Conservation (phyloP, 2,113 vertebrate species). For the Actenoides lindsayi region DNA sequence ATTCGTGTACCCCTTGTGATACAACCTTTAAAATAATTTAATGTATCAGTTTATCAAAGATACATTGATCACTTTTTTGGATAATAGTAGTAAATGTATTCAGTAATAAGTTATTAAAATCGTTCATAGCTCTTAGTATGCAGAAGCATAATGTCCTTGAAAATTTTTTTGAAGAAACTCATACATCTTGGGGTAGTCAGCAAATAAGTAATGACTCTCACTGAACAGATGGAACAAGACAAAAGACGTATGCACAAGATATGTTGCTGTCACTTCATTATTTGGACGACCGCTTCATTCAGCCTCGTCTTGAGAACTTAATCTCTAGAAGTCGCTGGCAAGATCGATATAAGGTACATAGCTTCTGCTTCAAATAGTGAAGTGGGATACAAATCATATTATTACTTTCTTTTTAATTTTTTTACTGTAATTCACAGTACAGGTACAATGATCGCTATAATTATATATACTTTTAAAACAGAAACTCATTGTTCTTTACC, state of each 20-base stretch:
- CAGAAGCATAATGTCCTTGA: not conserved
- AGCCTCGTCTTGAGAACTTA: conserved; percentile 83
- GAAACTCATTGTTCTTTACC: not conserved
- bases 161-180: not conserved
- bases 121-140: not conserved
- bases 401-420: not conserved
- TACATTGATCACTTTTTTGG: not conserved
- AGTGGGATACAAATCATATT: not conserved
- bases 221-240: conserved; percentile 77
- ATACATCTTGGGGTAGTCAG: not conserved
- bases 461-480: not conserved
- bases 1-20: not conserved
- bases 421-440: not conserved
- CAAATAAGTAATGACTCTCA: not conserved
- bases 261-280: conserved; percentile 82
- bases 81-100: not conserved
- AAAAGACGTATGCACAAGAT: conserved; percentile 80
- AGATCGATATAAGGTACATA: conserved; percentile 80
- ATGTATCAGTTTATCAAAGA: not conserved
- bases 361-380: not conserved
- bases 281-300: conserved; percentile 80
- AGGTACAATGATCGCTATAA: not conserved
- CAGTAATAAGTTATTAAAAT: not conserved
- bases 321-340: conserved; percentile 82
- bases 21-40: not conserved